phyloP scores from a whole-genome alignment of 2,113 vertebrate genomes.

The Eonycteris spelaea region DNA sequence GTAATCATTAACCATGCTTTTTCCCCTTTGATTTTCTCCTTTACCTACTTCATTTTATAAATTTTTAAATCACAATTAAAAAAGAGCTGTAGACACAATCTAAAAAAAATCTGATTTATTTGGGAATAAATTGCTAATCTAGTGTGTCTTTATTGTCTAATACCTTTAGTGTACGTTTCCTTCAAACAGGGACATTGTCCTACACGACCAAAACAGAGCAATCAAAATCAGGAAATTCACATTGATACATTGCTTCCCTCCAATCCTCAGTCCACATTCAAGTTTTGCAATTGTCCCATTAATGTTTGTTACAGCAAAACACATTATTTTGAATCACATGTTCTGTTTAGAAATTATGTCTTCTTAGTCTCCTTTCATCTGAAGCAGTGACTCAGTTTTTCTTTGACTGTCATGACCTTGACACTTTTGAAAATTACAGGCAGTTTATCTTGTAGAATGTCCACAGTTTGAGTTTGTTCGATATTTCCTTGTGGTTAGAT shows the following conservation, averaged over 20 bases:
- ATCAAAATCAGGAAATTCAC: background rate
- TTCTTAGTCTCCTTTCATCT: conserved; percentile 10
- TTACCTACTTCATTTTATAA: background rate
- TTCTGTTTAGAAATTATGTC: background rate
- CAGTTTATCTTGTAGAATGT: background rate
- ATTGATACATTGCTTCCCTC: background rate
- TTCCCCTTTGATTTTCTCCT: background rate
- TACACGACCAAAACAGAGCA: background rate
- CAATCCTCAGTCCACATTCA: background rate
- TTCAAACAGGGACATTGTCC: background rate
- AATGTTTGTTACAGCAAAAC: background rate
- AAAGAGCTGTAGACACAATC: background rate
- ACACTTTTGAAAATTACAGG: background rate
- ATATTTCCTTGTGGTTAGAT: conserved; percentile 14
- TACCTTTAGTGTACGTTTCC: background rate
- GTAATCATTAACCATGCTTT: background rate
- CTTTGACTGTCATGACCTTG: conserved; percentile 6
- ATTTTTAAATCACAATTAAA: background rate
- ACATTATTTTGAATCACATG: background rate
- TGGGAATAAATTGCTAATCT: background rate
- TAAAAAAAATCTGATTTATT: background rate
- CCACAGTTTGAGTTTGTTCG: background rate
- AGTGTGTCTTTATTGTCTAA: background rate
- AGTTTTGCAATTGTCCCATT: background rate
- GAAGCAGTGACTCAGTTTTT: background rate